Conservation (phyloP, 37 sponge, comb jelly and placozoan species). For the Dysidea cf. avara region DNA sequence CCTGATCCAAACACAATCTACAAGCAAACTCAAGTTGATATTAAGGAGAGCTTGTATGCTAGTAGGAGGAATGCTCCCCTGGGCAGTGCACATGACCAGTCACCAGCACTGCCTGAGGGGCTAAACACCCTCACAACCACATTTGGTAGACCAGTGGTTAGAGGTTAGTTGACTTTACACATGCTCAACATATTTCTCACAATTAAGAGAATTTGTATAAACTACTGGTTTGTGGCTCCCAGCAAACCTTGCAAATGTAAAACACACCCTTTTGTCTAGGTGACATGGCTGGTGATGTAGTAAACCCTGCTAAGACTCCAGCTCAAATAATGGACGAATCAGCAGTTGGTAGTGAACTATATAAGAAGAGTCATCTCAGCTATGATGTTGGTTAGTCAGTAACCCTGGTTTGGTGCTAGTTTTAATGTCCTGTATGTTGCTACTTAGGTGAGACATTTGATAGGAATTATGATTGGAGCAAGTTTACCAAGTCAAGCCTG, state of each 20-base stretch:
- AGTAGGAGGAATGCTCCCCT: conserved; percentile 80
- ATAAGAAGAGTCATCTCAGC: conserved; percentile 61
- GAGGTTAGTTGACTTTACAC: conserved; percentile 28
- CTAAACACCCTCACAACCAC: conserved; percentile 33
- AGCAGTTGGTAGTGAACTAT: conserved; percentile 66
- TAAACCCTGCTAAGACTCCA: conserved; percentile 81
- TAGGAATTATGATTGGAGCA: conserved; percentile 92
- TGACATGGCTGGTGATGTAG: conserved; percentile 72
- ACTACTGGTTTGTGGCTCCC: no score
- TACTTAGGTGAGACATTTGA: conserved; percentile 81
- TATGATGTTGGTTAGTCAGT: conserved; percentile 21
- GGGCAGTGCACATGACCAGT: conserved; percentile 69
- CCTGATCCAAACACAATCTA: conserved; percentile 75
- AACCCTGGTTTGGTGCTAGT: neutral
- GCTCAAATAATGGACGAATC: conserved; percentile 66
- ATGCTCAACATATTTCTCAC: neutral
- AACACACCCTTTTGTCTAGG: no score
- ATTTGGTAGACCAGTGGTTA: conserved; percentile 53
- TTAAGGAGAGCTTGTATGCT: conserved; percentile 69
- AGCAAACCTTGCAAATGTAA: no score
- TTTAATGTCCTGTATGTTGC: conserved; percentile 6
- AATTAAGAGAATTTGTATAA: no score
- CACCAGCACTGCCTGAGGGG: conserved; percentile 45
- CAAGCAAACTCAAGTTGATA: conserved; percentile 59
- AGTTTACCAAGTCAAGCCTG: conserved; percentile 68